A percentile compares a stretch with the other conserved stretches of the same genome.
These are phyloP conservation scores for Recurvirostra avosetta DNA, from an alignment of 2,113 vertebrate genomes.

Conservation along the genomic window DNA sequence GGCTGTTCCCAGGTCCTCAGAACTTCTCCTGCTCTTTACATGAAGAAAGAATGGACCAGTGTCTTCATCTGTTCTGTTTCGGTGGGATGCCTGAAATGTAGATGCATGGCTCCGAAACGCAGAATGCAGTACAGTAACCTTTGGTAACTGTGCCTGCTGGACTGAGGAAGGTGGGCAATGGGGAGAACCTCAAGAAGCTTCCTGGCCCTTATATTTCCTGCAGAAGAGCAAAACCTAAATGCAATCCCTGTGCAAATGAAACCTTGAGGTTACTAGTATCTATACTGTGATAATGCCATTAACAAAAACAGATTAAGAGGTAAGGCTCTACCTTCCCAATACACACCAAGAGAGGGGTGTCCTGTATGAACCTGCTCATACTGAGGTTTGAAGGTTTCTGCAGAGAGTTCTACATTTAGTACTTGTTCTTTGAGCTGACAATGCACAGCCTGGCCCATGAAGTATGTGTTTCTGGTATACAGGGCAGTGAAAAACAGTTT, in stretches of 20 bases:
- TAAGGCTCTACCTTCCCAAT: background rate
- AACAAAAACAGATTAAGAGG: background rate
- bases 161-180: background rate
- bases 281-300: background rate
- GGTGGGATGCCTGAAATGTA: background rate
- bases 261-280: background rate
- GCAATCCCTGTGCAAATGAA: background rate
- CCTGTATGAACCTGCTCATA: background rate
- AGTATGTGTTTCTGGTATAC: background rate
- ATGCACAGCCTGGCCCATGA: rapidly evolving
- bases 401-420: background rate
- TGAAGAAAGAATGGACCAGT: background rate
- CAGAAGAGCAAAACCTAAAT: background rate
- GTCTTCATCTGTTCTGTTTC: background rate
- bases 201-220: background rate
- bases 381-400: background rate
- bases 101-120: background rate
- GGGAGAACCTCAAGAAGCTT: background rate
- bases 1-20: background rate
- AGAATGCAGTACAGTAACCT: background rate
- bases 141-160: background rate
- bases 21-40: background rate
- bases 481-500: background rate
- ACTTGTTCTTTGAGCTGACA: background rate
- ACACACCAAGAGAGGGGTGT: rapidly evolving